Evolutionary conservation across 2,888 invertebrate genomes (phyloP).

Genomic region (Leucozona laternaria): DNA sequence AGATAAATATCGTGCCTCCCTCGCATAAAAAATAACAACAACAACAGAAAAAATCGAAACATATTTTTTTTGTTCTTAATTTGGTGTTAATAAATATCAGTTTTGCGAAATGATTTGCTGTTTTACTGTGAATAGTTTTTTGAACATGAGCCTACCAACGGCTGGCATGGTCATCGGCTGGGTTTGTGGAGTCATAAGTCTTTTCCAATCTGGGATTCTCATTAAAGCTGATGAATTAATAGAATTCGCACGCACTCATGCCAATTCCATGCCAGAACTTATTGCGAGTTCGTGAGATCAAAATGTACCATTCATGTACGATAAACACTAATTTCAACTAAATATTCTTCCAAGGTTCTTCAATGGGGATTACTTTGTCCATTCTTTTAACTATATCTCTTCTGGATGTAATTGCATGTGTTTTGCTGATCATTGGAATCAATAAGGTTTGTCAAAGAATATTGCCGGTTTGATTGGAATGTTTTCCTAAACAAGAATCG

Average conservation of each 20-base stretch:
- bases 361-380: background rate
- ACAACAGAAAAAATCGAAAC: background rate
- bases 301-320: background rate
- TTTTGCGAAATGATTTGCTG: conserved; percentile 21
- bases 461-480: background rate
- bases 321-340: background rate
- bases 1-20: background rate
- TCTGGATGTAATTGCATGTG: conserved; percentile 27
- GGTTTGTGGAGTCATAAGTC: background rate
- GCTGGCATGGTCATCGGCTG: conserved; percentile 41
- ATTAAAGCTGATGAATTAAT: background rate
- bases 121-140: conserved; percentile 19
- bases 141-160: conserved; percentile 25
- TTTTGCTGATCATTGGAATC: conserved; percentile 12
- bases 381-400: background rate
- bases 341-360: background rate
- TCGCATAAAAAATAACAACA: background rate
- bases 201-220: background rate
- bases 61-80: background rate
- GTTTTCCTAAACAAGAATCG: background rate
- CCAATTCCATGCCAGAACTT: background rate
- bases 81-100: background rate
- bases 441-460: conserved; percentile 12
- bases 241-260: background rate
- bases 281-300: background rate